Conservation (phyloP, 2,113 vertebrate species). For the Kryptolebias marmoratus region DNA sequence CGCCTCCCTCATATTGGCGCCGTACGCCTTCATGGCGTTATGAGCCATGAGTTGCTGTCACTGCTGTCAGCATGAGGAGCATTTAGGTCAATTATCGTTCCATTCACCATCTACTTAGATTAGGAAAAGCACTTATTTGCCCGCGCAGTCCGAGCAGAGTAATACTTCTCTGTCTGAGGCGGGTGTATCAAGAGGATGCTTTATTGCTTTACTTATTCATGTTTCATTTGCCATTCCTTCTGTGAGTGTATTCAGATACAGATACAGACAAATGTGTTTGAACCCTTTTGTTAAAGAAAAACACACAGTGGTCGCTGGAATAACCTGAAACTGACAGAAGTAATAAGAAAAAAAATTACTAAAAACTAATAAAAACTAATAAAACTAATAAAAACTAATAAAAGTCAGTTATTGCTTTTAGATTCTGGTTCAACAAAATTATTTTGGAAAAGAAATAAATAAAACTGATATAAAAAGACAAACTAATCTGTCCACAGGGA, state of each 20-base stretch:
- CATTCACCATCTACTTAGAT: conserved; percentile 60
- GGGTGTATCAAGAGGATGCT: conserved; percentile 50
- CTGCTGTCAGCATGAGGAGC: conserved; percentile 41
- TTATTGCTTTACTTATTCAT: conserved; percentile 79
- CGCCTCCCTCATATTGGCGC: conserved; percentile 53
- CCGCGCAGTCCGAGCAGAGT: conserved; percentile 36
- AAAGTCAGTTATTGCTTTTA: too few species aligned
- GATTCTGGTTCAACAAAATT: too few species aligned
- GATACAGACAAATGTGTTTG: background rate
- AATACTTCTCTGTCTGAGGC: conserved; percentile 57
- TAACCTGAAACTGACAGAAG: too few species aligned
- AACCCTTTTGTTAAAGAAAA: too few species aligned
- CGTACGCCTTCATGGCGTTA: conserved; percentile 23
- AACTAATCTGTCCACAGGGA: too few species aligned
- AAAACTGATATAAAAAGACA: too few species aligned
- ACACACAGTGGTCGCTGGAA: too few species aligned
- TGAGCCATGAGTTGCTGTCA: conserved; percentile 60
- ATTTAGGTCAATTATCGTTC: conserved; percentile 69
- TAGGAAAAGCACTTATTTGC: conserved; percentile 60
- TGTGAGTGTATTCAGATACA: conserved; percentile 42
- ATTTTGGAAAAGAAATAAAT: too few species aligned
- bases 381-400: too few species aligned
- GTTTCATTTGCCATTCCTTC: conserved; percentile 73
- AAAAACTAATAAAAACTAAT: too few species aligned
- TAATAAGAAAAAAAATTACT: too few species aligned